Evolutionary conservation across 2,888 invertebrate species (phyloP).

Genomic region (Caenorhabditis panamensis): DNA sequence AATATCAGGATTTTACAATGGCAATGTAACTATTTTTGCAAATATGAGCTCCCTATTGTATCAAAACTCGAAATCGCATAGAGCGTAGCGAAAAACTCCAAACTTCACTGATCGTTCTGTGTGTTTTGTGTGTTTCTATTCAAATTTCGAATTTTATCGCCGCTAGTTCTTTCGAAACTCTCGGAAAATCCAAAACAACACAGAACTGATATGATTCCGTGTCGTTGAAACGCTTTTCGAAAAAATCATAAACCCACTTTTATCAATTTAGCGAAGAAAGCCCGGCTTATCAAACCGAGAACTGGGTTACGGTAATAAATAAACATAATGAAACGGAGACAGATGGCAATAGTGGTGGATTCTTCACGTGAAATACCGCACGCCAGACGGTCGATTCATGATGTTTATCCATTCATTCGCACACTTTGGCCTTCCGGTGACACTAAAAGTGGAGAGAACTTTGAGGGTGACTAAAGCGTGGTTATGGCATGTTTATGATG

Average conservation of each 20-base stretch:
- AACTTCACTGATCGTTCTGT: slow-evolving; percentile 46
- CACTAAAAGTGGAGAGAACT: not conserved
- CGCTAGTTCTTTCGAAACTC: slow-evolving; percentile 18
- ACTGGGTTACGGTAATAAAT: not conserved
- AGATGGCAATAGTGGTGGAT: slow-evolving; percentile 5
- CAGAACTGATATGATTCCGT: slow-evolving; percentile 14
- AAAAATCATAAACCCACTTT: not conserved
- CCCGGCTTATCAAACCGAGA: not conserved
- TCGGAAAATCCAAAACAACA: slow-evolving; percentile 23
- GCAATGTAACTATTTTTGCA: not conserved
- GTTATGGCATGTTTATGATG: slow-evolving; percentile 1
- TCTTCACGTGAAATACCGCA: slow-evolving; percentile 49
- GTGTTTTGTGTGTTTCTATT: not conserved
- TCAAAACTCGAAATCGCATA: not conserved
- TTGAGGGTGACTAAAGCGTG: not conserved
- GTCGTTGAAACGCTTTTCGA: slow-evolving; percentile 53
- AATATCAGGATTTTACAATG: no score
- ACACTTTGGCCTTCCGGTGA: slow-evolving; percentile 44
- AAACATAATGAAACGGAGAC: not conserved
- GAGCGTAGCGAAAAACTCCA: slow-evolving; percentile 12
- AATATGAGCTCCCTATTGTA: slow-evolving; percentile 3
- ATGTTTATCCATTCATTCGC: slow-evolving; percentile 29
- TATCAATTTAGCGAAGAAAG: not conserved
- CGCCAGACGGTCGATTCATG: slow-evolving; percentile 27
- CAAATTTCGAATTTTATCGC: not conserved